Conservation (phyloP, 2,888 invertebrate species). For the Limnephilus auricula region DNA sequence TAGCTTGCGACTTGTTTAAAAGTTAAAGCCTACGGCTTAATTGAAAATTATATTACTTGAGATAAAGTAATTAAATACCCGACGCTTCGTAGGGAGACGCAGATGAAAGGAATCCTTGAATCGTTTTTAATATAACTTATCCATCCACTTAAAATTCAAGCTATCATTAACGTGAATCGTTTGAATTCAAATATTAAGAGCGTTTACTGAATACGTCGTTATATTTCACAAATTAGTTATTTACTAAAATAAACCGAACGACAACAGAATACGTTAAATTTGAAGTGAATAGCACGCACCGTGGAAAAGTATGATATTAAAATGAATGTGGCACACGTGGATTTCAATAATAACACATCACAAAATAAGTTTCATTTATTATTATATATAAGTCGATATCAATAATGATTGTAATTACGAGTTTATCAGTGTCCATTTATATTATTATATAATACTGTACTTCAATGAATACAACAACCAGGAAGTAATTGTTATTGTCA, state of each 20-base stretch:
- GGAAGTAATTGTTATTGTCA: not conserved
- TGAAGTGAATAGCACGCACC: not conserved
- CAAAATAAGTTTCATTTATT: not conserved
- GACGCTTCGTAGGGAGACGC: not conserved
- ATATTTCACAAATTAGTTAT: not conserved
- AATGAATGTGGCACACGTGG: not conserved
- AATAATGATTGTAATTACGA: not conserved
- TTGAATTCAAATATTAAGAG: not conserved
- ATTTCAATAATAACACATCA: not conserved
- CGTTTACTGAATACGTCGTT: not conserved
- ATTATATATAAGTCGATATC: not conserved
- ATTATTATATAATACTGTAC: not conserved
- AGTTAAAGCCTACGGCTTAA: slow-evolving; percentile 31
- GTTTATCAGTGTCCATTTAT: not conserved
- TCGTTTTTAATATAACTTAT: slow-evolving; percentile 10
- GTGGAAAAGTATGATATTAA: not conserved
- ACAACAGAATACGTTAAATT: not conserved
- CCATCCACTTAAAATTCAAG: slow-evolving; percentile 6
- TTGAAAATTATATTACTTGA: slow-evolving; percentile 37
- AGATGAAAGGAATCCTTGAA: slow-evolving; percentile 23
- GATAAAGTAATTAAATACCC: slow-evolving; percentile 38
- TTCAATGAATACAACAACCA: not conserved
- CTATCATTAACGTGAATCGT: slow-evolving; percentile 35
- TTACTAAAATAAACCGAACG: not conserved
- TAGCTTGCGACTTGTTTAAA: slow-evolving; percentile 24